Conservation (phyloP, 2,113 vertebrate genomes). For the Cichladusa arquata region DNA sequence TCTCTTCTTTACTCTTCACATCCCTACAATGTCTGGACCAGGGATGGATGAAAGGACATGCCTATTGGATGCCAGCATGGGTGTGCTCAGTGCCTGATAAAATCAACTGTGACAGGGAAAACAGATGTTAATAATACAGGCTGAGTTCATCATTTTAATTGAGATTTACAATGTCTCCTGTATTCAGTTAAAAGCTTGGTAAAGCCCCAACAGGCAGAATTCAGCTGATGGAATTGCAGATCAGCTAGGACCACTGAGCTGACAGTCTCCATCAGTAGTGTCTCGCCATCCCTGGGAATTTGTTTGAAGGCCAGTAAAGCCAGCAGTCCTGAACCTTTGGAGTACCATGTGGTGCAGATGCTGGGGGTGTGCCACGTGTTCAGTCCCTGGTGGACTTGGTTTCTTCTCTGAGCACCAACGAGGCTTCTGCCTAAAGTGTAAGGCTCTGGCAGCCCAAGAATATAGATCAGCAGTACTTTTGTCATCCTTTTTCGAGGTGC, state of each 20-base stretch:
- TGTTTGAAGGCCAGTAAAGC: neutral
- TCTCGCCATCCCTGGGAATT: neutral
- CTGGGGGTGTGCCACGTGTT: neutral
- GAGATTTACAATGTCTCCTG: neutral
- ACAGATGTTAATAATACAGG: neutral
- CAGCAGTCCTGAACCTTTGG: neutral
- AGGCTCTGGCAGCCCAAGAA: neutral
- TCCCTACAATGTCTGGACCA: neutral
- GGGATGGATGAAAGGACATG: neutral
- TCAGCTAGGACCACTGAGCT: neutral
- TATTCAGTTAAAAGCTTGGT: slow-evolving; percentile 5
- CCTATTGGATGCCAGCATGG: neutral
- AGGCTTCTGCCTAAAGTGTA: neutral
- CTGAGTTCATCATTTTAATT: slow-evolving; percentile 17
- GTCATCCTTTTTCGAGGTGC: neutral
- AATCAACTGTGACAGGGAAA: neutral
- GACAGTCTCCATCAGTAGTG: neutral
- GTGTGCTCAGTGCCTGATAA: neutral
- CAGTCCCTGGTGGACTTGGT: neutral
- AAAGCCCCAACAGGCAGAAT: neutral
- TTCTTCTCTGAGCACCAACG: neutral
- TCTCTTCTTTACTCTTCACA: neutral
- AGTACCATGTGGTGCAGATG: neutral
- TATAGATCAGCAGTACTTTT: neutral
- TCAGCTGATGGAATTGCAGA: neutral